Conservation (phyloP, 2,113 vertebrate species). For the Melanerpes aurifrons region DNA sequence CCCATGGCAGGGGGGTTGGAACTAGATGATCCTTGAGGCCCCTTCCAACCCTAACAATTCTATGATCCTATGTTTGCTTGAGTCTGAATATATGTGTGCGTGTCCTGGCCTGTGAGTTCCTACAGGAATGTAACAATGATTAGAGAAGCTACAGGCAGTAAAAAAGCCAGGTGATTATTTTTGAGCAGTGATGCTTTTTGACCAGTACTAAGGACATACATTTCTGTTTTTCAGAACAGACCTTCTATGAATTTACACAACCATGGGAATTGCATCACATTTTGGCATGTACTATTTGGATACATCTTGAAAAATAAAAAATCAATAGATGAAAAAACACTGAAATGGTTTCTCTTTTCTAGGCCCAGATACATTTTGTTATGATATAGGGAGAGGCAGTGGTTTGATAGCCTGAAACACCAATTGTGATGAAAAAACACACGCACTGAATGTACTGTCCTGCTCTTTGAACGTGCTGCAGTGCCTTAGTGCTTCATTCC, state of each 20-base stretch:
- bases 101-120: not conserved
- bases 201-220: not conserved
- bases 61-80: not conserved
- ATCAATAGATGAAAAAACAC: not conserved
- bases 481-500: slow-evolving; percentile 6
- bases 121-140: not conserved
- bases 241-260: slow-evolving; percentile 16
- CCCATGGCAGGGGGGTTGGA: too few species aligned
- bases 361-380: slow-evolving; percentile 6
- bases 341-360: slow-evolving; percentile 11
- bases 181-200: not conserved
- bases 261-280: not conserved
- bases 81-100: not conserved
- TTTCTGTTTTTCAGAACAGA: not conserved
- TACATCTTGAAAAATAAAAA: not conserved
- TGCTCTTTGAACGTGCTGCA: not conserved
- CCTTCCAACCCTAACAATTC: too few species aligned
- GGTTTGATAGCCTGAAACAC: not conserved
- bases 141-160: not conserved
- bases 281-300: not conserved
- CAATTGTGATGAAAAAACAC: not conserved
- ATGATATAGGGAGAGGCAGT: not conserved
- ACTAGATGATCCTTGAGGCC: too few species aligned
- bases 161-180: not conserved
- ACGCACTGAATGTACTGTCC: slow-evolving; percentile 13